These are phyloP conservation scores for Philaethria dido DNA, from an alignment of 2,888 invertebrate species.

Conservation along the genomic window DNA sequence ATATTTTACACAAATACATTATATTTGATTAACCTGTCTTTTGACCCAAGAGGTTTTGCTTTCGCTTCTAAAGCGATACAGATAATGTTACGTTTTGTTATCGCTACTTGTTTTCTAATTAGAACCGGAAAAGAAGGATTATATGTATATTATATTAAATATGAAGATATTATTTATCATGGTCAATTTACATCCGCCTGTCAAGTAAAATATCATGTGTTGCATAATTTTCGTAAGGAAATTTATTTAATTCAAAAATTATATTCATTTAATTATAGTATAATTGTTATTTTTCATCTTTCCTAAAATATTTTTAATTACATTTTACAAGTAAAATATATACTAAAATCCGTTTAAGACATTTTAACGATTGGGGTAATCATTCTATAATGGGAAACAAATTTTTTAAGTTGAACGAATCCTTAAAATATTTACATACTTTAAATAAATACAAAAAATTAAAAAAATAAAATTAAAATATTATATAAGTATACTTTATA, in stretches of 20 bases:
- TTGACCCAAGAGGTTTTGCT: conserved; percentile 37
- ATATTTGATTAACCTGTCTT: conserved; percentile 23
- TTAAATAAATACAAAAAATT: background rate
- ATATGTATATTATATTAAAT: conserved; percentile 10
- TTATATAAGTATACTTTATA: background rate
- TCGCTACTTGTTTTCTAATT: conserved; percentile 22
- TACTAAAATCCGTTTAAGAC: background rate
- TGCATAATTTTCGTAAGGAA: no score
- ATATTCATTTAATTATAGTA: no score
- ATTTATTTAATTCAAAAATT: no score
- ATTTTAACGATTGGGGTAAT: background rate
- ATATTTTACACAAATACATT: background rate
- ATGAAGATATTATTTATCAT: background rate
- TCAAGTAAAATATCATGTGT: background rate
- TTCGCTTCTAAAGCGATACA: conserved; percentile 39
- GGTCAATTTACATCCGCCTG: no score
- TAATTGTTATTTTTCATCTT: no score
- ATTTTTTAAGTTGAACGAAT: no score
- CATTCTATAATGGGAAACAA: no score
- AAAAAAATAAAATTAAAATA: background rate
- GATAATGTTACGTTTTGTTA: conserved; percentile 30
- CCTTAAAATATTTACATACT: no score
- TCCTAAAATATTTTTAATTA: background rate
- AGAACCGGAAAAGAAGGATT: conserved; percentile 20
- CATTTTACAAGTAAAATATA: background rate